Evolutionary conservation across 2,888 invertebrate species (phyloP).

Genomic region (Euplexia lucipara): DNA sequence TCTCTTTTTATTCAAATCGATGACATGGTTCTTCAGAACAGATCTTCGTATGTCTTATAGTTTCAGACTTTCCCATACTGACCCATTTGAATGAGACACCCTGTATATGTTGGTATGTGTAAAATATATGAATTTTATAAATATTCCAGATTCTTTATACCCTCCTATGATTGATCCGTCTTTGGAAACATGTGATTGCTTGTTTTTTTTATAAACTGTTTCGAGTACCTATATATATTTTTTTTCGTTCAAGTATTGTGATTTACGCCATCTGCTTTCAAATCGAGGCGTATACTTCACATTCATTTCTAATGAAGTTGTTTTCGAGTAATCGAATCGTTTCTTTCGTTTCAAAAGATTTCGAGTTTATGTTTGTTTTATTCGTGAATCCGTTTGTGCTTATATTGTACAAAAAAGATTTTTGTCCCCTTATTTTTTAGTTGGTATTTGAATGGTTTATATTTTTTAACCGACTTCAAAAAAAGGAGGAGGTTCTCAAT

Average conservation of each 20-base stretch:
- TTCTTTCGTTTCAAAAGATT: conserved; percentile 14
- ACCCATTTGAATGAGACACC: no score
- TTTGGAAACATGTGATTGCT: conserved; percentile 22
- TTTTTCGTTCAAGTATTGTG: conserved; percentile 6
- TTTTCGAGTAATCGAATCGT: conserved; percentile 5
- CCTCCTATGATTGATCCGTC: conserved; percentile 47
- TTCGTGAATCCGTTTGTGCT: background rate
- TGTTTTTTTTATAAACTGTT: conserved; percentile 33
- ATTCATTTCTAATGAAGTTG: conserved; percentile 32
- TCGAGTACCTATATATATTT: no score
- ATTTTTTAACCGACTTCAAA: no score
- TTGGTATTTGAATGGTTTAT: background rate
- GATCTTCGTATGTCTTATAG: no score
- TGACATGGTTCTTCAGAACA: no score
- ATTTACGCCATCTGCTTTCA: conserved; percentile 23
- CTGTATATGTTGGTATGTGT: no score
- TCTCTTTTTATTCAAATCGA: no score
- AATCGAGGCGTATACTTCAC: conserved; percentile 7
- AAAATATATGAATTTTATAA: conserved; percentile 56
- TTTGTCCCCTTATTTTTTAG: background rate
- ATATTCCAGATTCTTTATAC: conserved; percentile 46
- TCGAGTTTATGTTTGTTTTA: conserved; percentile 6
- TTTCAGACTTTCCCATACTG: no score
- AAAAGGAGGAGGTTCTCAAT: no score
- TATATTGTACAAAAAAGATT: background rate